Evolutionary conservation across 2,113 vertebrate species (phyloP).

Genomic region (Megalops atlanticus): DNA sequence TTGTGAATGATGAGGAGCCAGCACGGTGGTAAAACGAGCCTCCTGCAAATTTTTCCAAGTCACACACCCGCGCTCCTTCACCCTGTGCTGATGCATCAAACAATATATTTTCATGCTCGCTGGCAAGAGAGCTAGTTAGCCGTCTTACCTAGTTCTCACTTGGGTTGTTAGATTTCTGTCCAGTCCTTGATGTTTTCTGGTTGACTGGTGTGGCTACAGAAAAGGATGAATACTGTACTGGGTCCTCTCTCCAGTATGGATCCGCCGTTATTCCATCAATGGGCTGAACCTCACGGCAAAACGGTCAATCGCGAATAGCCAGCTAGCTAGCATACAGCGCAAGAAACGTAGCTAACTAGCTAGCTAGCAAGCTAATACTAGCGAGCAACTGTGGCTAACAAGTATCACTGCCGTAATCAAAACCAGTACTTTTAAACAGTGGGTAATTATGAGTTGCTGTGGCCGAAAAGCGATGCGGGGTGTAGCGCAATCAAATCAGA

Average conservation of each 20-base stretch:
- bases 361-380: not conserved
- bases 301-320: not conserved
- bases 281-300: not conserved
- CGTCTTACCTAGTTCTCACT: not conserved
- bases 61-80: constrained; percentile 2
- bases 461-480: not conserved
- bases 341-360: not conserved
- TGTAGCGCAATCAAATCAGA: not conserved
- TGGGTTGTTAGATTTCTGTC: not conserved
- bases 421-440: not conserved
- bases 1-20: not conserved
- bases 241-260: not conserved
- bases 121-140: not conserved
- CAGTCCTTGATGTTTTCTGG: not conserved
- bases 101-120: not conserved
- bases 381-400: not conserved
- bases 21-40: not conserved
- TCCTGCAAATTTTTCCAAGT: not conserved
- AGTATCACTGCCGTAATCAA: not conserved
- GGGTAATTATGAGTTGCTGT: not conserved
- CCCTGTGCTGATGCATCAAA: not conserved
- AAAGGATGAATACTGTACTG: not conserved
- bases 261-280: constrained; percentile 7
- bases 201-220: not conserved
- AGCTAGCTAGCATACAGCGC: not conserved